Evolutionary conservation across 2,113 vertebrate species (phyloP).

Genomic region (Cavia porcellus): DNA sequence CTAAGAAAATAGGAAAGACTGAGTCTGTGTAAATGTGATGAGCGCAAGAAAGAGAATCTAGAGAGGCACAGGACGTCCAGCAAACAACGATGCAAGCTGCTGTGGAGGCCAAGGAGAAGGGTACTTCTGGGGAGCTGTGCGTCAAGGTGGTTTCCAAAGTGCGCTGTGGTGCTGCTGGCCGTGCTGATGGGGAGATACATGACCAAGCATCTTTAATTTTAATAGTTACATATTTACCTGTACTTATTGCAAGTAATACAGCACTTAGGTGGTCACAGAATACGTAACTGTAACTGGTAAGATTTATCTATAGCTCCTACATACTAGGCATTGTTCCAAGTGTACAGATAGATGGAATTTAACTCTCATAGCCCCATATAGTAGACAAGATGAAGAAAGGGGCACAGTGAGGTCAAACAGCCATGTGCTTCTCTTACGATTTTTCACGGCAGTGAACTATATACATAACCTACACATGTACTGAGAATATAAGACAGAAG

Average conservation of each 20-base stretch:
- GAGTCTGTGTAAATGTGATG: not conserved
- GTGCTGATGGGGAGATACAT: no score
- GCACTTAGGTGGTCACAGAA: not conserved
- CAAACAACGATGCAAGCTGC: not conserved
- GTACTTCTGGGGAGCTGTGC: not conserved
- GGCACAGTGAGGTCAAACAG: not conserved
- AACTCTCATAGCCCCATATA: not conserved
- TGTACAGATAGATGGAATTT: not conserved
- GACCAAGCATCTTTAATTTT: not conserved
- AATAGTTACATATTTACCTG: not conserved
- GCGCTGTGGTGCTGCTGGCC: not conserved
- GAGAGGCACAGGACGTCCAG: not conserved
- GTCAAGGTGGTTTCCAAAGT: not conserved
- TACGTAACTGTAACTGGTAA: not conserved
- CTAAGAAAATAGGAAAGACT: not conserved
- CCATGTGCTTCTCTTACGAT: not conserved
- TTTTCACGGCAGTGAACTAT: not conserved
- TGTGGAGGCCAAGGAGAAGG: not conserved
- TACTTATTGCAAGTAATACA: not conserved
- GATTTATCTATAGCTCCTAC: not conserved
- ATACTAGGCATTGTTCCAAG: not conserved
- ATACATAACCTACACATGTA: not conserved
- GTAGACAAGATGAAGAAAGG: conserved; percentile 1
- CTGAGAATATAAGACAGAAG: not conserved
- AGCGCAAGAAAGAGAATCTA: not conserved